Conservation (phyloP, 2,797 vertebrate species). For the Spheniscus humboldti region DNA sequence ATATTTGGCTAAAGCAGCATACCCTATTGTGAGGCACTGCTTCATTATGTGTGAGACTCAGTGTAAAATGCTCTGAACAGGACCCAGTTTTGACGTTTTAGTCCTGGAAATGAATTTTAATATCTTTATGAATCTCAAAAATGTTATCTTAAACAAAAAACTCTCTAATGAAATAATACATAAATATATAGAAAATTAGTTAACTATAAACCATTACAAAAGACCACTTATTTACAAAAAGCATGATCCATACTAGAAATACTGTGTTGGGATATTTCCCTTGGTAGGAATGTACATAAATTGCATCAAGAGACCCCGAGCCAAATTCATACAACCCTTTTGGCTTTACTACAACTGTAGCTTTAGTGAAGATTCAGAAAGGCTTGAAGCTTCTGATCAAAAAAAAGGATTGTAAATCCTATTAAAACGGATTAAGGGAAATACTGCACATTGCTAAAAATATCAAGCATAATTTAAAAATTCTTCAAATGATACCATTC, state of each 20-base stretch:
- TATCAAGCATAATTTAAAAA: background rate
- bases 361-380: conserved; percentile 23
- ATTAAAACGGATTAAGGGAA: conserved; percentile 51
- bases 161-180: background rate
- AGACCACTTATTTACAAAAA: background rate
- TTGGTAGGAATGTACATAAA: background rate
- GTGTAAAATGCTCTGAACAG: background rate
- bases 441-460: conserved; percentile 8
- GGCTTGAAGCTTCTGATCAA: conserved; percentile 28
- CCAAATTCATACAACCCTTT: background rate
- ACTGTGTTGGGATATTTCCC: background rate
- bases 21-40: background rate
- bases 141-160: background rate
- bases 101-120: background rate
- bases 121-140: background rate
- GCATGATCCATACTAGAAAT: background rate
- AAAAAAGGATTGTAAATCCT: conserved; percentile 41
- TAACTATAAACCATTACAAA: background rate
- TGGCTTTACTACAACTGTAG: conserved; percentile 18
- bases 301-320: background rate
- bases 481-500: background rate
- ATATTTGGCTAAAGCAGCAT: background rate
- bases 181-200: background rate
- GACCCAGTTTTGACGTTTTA: background rate
- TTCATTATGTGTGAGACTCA: background rate